These are phyloP conservation scores for Heliornis fulica DNA, from an alignment of 2,113 vertebrate species.

Conservation along the genomic window DNA sequence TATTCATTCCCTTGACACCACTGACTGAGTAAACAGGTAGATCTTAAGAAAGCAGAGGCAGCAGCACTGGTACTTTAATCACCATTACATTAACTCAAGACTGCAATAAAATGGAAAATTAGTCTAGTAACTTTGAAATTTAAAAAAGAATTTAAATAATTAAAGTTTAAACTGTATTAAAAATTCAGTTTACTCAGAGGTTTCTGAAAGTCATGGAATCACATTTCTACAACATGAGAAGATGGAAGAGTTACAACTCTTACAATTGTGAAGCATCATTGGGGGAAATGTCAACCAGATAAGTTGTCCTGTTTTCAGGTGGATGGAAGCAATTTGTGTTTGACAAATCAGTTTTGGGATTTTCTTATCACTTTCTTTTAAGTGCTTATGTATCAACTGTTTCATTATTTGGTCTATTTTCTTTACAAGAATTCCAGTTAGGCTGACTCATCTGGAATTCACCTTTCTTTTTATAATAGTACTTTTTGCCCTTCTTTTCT, in stretches of 20 bases:
- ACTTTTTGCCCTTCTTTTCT: background rate
- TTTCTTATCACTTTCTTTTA: background rate
- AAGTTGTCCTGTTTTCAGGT: background rate
- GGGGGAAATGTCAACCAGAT: background rate
- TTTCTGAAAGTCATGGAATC: background rate
- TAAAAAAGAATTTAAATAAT: background rate
- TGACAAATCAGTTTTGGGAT: background rate
- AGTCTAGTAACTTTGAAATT: background rate
- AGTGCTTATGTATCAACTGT: background rate
- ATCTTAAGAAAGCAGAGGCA: background rate
- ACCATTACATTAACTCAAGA: background rate
- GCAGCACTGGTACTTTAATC: background rate
- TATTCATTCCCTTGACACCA: background rate
- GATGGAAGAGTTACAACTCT: background rate
- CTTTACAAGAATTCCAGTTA: background rate
- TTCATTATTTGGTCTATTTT: background rate
- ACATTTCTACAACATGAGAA: background rate
- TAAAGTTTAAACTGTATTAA: constrained; percentile 9
- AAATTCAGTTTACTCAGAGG: background rate
- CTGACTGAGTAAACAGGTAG: constrained; percentile 22
- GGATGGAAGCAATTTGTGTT: background rate
- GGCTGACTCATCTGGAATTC: background rate
- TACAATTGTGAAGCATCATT: background rate
- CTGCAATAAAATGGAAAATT: background rate
- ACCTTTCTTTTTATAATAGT: background rate